Evolutionary conservation across 1,140 invertebrate species (phyloP).

Genomic region (Aphelinus atriplicis): DNA sequence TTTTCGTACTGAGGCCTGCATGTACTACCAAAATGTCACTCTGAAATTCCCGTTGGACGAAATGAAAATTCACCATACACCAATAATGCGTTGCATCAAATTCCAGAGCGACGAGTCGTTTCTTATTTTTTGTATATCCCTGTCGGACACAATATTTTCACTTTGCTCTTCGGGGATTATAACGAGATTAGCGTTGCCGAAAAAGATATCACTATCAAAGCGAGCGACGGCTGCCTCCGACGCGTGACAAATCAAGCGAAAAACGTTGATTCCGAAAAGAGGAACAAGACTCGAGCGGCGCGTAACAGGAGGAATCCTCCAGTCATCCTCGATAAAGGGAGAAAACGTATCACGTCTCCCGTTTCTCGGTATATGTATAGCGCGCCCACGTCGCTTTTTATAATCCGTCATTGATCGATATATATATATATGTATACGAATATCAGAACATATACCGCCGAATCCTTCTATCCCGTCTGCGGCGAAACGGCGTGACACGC

Average conservation of each 20-base stretch:
- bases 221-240: not conserved
- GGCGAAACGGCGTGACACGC: too few relatives aligned
- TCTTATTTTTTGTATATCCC: not conserved
- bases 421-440: too few relatives aligned
- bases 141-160: conserved; percentile 3
- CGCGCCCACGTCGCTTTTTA: too few relatives aligned
- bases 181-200: conserved; percentile 22
- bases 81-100: too few relatives aligned
- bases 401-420: too few relatives aligned
- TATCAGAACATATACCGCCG: too few relatives aligned
- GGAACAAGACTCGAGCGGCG: not conserved
- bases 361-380: conserved; percentile 15
- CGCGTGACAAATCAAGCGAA: conserved; percentile 3
- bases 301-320: not conserved
- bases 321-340: conserved; percentile 16
- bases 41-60: too few relatives aligned
- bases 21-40: not conserved
- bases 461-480: too few relatives aligned
- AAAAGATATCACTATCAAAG: conserved; percentile 36
- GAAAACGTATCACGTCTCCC: conserved; percentile 18
- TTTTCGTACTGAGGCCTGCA: too few relatives aligned
- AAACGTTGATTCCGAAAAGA: not conserved
- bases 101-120: not conserved
- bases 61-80: too few relatives aligned
- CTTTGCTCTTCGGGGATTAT: not conserved